Conservation (phyloP, 2,113 vertebrate species). For the Gnathonemus echidnorhynchus region DNA sequence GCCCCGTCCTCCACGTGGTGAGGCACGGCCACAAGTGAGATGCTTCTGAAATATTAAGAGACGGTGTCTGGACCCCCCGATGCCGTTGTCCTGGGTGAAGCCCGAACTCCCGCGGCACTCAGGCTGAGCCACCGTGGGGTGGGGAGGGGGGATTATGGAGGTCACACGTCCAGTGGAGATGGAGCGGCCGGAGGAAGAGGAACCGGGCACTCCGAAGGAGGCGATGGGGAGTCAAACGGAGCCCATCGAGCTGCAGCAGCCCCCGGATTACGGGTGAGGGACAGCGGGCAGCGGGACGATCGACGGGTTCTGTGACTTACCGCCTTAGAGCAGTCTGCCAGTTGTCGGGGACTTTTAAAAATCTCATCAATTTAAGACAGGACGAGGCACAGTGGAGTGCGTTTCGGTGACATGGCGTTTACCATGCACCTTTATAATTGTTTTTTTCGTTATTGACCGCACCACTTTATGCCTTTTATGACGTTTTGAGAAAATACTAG, state of each 20-base stretch:
- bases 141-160: slow-evolving; percentile 3
- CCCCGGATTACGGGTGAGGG: slow-evolving; percentile 3
- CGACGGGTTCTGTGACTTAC: background rate
- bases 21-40: background rate
- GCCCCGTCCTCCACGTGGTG: slow-evolving; percentile 13
- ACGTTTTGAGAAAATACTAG: background rate
- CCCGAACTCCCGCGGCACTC: slow-evolving; percentile 1
- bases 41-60: slow-evolving; percentile 1
- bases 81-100: background rate
- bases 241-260: background rate
- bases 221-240: slow-evolving; percentile 4
- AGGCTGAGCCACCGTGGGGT: background rate
- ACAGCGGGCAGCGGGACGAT: background rate
- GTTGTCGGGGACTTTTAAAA: background rate
- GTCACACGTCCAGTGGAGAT: slow-evolving; percentile 6
- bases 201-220: background rate
- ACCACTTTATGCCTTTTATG: background rate
- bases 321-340: background rate
- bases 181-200: background rate
- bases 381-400: background rate
- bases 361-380: background rate
- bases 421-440: background rate
- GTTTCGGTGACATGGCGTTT: background rate
- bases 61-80: background rate
- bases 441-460: background rate